Evolutionary conservation across 2,888 invertebrate genomes (phyloP).

Genomic region (Smittia aterrima): DNA sequence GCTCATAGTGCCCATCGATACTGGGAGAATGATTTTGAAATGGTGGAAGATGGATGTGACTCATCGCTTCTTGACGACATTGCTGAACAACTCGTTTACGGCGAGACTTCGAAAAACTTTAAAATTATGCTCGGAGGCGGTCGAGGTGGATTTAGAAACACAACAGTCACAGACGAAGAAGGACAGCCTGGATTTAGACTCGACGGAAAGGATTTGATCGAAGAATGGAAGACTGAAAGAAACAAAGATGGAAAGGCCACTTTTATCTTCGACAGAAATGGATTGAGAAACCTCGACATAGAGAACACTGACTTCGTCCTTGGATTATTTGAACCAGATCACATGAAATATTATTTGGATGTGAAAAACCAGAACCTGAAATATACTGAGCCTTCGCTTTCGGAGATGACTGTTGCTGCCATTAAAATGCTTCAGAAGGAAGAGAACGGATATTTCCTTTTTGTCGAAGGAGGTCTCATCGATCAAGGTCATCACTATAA

Average conservation of each 20-base stretch:
- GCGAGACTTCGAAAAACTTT: conserved; percentile 64
- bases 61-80: conserved; percentile 64
- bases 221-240: conserved; percentile 64
- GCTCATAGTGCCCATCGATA: conserved; percentile 58
- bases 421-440: conserved; percentile 65
- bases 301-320: not conserved
- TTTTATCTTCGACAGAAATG: conserved; percentile 57
- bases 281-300: conserved; percentile 50
- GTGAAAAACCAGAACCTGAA: conserved; percentile 47
- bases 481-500: conserved; percentile 71
- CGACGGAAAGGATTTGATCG: conserved; percentile 62
- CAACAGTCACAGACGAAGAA: conserved; percentile 57
- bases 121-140: conserved; percentile 58
- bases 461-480: conserved; percentile 67
- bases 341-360: conserved; percentile 59
- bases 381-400: conserved; percentile 63
- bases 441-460: conserved; percentile 66
- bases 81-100: conserved; percentile 66
- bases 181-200: conserved; percentile 50
- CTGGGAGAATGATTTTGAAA: conserved; percentile 63
- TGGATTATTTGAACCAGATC: conserved; percentile 54
- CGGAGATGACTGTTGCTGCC: conserved; percentile 73
- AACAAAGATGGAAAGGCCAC: conserved; percentile 48
- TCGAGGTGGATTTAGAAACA: not conserved
- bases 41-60: conserved; percentile 52